These are phyloP conservation scores for Taxidea taxus DNA, from an alignment of 2,113 vertebrate species.

Conservation along the genomic window DNA sequence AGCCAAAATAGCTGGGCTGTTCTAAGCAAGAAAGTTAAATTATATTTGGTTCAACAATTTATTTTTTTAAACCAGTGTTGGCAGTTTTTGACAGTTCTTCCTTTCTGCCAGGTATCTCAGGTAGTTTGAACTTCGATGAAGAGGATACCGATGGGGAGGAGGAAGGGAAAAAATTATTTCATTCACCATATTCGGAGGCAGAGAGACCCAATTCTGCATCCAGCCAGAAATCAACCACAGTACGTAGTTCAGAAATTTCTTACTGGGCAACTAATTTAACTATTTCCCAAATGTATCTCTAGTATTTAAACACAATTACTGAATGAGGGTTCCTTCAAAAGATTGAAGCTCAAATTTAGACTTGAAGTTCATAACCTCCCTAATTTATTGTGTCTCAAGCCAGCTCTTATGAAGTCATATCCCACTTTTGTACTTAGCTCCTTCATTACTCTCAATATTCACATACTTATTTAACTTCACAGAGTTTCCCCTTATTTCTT, in stretches of 20 bases:
- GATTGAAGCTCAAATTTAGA: not conserved
- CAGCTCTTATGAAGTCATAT: not conserved
- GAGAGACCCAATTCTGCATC: slow-evolving; percentile 88
- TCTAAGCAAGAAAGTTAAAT: slow-evolving; percentile 6
- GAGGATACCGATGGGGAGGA: slow-evolving; percentile 86
- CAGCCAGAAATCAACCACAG: slow-evolving; percentile 86
- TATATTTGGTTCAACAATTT: not conserved
- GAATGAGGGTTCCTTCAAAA: not conserved
- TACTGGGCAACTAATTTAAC: not conserved
- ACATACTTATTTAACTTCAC: not conserved
- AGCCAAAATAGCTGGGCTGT: slow-evolving; percentile 7
- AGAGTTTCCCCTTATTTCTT: not conserved
- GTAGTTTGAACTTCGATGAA: slow-evolving; percentile 96
- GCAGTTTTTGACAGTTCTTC: not conserved
- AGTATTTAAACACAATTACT: not conserved
- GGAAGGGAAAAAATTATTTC: slow-evolving; percentile 75
- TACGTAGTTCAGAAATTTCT: slow-evolving; percentile 77
- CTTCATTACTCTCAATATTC: not conserved
- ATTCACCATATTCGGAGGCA: slow-evolving; percentile 80
- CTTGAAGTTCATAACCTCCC: not conserved
- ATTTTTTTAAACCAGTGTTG: not conserved
- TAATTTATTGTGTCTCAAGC: not conserved
- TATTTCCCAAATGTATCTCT: not conserved
- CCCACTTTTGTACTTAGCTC: not conserved
- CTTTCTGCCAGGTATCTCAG: slow-evolving; percentile 88